Conservation (phyloP, 2,888 invertebrate genomes). For the Microctonus hyperodae region DNA sequence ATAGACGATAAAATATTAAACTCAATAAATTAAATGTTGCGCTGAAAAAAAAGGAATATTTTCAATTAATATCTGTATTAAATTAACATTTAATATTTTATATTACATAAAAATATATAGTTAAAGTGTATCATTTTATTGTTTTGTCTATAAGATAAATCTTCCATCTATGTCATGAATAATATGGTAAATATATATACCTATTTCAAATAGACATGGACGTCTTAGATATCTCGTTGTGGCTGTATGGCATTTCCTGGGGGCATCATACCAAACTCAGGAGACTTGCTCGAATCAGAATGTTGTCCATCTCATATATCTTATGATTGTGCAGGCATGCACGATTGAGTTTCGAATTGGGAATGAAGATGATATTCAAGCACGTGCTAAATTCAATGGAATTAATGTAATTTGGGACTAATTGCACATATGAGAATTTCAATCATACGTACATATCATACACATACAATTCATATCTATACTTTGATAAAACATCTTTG, state of each 20-base stretch:
- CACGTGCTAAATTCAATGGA: constrained; percentile 29
- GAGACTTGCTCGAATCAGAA: constrained; percentile 1
- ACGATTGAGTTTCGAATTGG: not conserved
- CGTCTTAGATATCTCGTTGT: not conserved
- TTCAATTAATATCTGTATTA: too few relatives aligned
- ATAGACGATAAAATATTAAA: too few relatives aligned
- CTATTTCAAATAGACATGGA: not conserved
- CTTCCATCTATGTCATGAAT: not conserved
- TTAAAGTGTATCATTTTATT: too few relatives aligned
- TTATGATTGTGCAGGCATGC: constrained; percentile 3
- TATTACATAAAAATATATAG: too few relatives aligned
- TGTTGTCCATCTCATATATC: constrained; percentile 24
- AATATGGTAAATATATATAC: too few relatives aligned
- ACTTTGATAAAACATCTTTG: not conserved
- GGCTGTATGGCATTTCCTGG: not conserved
- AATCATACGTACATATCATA: not conserved
- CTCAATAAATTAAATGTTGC: too few relatives aligned
- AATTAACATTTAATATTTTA: too few relatives aligned
- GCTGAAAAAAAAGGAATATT: too few relatives aligned
- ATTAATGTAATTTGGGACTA: constrained; percentile 39
- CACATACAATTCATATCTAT: not conserved
- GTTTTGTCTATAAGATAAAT: not conserved
- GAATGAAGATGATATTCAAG: constrained; percentile 3
- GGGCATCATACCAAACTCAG: not conserved
- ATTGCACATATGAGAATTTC: constrained; percentile 31